These are phyloP conservation scores for Sinocyclocheilus anophthalmus DNA, from an alignment of 2,113 vertebrate genomes.

Conservation along the genomic window DNA sequence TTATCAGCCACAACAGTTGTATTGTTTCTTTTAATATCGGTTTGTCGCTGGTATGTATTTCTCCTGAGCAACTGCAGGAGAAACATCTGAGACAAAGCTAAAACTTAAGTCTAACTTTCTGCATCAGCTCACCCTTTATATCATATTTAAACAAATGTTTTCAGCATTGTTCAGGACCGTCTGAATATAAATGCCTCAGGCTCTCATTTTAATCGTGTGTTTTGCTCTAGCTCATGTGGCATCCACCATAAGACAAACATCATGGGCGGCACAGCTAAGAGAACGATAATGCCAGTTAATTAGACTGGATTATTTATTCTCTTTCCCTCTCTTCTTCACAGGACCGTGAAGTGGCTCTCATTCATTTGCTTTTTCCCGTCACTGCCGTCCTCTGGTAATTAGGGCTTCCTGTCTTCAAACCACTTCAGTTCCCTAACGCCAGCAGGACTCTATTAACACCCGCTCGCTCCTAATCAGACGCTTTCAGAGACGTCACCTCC, in stretches of 20 bases:
- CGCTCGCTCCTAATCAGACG: neutral
- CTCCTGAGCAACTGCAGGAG: too few species aligned
- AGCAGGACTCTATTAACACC: constrained; percentile 51
- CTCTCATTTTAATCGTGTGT: neutral
- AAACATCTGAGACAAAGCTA: neutral
- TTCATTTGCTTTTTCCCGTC: neutral
- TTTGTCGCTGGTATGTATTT: too few species aligned
- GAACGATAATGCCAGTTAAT: constrained; percentile 43
- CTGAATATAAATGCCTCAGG: neutral
- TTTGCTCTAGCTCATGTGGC: neutral
- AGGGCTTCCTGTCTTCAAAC: constrained; percentile 54
- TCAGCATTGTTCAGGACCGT: neutral
- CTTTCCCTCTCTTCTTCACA: neutral
- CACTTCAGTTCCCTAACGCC: constrained; percentile 25
- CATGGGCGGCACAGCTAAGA: neutral
- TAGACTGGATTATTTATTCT: constrained; percentile 43
- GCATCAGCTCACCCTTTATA: neutral
- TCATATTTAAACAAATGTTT: neutral
- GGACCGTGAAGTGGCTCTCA: constrained; percentile 15
- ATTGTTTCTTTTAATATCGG: neutral
- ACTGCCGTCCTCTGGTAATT: constrained; percentile 47
- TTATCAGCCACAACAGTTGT: neutral
- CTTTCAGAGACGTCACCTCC: constrained; percentile 1
- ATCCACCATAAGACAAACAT: constrained; percentile 41
- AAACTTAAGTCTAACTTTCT: neutral